Evolutionary conservation across 1,140 invertebrate species (phyloP).

Genomic region (Dendrolimus punctatus): DNA sequence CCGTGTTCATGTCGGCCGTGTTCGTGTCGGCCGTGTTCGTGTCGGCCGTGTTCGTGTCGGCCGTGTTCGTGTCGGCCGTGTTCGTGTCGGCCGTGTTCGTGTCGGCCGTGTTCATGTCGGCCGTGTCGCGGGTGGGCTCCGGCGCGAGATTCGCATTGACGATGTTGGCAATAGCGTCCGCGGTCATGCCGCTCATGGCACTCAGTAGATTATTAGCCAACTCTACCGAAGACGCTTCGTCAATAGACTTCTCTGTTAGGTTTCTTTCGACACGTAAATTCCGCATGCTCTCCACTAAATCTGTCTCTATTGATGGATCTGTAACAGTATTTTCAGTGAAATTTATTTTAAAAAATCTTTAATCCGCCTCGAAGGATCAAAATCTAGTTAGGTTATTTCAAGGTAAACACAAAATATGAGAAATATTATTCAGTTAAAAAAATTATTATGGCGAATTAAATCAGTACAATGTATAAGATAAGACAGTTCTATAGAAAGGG

Average conservation of each 20-base stretch:
- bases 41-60: too few relatives aligned
- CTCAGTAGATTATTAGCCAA: constrained; percentile 35
- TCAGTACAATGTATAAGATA: too few relatives aligned
- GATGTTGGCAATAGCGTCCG: constrained; percentile 22
- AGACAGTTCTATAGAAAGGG: too few relatives aligned
- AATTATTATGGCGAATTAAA: too few relatives aligned
- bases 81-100: not conserved
- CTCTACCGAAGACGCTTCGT: constrained; percentile 19
- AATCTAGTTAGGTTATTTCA: too few relatives aligned
- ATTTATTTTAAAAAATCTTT: too few relatives aligned
- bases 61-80: not conserved
- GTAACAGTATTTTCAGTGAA: not conserved
- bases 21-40: too few relatives aligned
- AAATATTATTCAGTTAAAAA: too few relatives aligned
- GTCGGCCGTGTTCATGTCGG: not conserved
- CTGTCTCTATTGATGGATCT: constrained; percentile 2
- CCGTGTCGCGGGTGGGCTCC: constrained; percentile 3
- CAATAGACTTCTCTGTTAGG: constrained; percentile 9
- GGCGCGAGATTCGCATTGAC: constrained; percentile 19
- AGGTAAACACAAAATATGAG: too few relatives aligned
- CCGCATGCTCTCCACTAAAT: constrained; percentile 9
- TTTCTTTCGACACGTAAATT: constrained; percentile 10
- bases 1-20: too few relatives aligned
- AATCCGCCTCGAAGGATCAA: too few relatives aligned
- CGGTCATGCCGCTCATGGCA: constrained; percentile 30